A percentile compares a stretch with the other conserved stretches of the same genome.
Evolutionary conservation across 2,888 invertebrate species (phyloP).

Genomic region (Cephus runcator): DNA sequence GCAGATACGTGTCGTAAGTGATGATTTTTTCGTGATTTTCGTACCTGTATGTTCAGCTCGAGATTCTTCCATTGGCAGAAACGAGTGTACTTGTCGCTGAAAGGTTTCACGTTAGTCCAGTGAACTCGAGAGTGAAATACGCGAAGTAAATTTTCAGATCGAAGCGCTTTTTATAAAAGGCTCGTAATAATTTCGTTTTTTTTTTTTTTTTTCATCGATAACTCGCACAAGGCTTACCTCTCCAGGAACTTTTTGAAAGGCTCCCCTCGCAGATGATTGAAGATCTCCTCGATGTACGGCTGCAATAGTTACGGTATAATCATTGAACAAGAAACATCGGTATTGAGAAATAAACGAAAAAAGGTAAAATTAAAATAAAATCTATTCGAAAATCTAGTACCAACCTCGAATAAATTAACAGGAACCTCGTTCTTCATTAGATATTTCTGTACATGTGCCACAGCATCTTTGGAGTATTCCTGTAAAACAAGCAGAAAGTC

Average conservation of each 20-base stretch:
- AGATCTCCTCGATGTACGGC: constrained; percentile 99
- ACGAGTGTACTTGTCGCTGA: constrained; percentile 98
- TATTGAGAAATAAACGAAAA: background rate
- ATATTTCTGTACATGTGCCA: constrained; percentile 97
- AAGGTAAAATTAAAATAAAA: too few relatives aligned
- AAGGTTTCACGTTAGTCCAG: constrained; percentile 55
- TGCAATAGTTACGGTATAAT: constrained; percentile 68
- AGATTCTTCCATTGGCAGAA: constrained; percentile 99
- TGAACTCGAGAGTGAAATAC: constrained; percentile 14
- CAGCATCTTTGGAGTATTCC: constrained; percentile 98
- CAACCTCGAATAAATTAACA: constrained; percentile 96
- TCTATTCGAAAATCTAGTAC: constrained; percentile 34
- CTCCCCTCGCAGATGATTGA: constrained; percentile 95
- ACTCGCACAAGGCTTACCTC: constrained; percentile 75
- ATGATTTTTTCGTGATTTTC: constrained; percentile 11
- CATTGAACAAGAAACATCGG: background rate
- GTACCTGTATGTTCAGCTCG: constrained; percentile 97
- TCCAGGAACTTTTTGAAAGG: constrained; percentile 98
- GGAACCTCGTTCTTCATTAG: constrained; percentile 97
- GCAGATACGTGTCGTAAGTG: constrained; percentile 2
- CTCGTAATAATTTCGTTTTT: too few relatives aligned
- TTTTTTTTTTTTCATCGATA: too few relatives aligned
- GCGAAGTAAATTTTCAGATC: constrained; percentile 12
- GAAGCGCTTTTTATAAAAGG: constrained; percentile 5
- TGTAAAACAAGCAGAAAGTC: constrained; percentile 62